Evolutionary conservation across 2,797 vertebrate species (phyloP).

Genomic region (Lepus oiostolus): DNA sequence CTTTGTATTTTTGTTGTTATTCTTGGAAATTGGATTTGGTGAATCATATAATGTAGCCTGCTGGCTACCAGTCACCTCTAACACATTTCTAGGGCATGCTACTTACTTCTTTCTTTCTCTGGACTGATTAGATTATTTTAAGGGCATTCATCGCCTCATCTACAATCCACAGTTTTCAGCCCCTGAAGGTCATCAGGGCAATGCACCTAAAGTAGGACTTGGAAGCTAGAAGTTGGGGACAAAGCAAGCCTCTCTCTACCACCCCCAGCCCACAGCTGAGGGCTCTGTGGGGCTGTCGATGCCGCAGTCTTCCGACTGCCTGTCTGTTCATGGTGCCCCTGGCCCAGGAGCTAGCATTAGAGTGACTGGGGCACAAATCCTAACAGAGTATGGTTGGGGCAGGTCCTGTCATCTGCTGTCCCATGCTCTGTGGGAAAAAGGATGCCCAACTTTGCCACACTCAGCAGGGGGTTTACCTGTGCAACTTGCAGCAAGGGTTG

Average conservation of each 20-base stretch:
- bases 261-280: too few species aligned
- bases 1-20: neutral
- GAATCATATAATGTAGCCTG: neutral
- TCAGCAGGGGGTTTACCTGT: accelerated
- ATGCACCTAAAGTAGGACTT: too few species aligned
- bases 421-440: neutral
- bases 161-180: neutral
- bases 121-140: neutral
- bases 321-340: neutral
- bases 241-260: neutral
- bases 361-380: too few species aligned
- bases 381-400: too few species aligned
- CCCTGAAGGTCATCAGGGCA: neutral
- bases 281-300: accelerated
- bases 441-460: too few species aligned
- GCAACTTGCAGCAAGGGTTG: accelerated
- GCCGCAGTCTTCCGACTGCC: neutral
- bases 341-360: too few species aligned
- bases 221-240: too few species aligned
- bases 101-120: neutral
- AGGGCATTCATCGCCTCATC: neutral
- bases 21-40: neutral
- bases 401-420: neutral
- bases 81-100: too few species aligned
- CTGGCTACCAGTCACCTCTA: neutral